Evolutionary conservation across 1,140 invertebrate species (phyloP).

Genomic region (Formica selysi): DNA sequence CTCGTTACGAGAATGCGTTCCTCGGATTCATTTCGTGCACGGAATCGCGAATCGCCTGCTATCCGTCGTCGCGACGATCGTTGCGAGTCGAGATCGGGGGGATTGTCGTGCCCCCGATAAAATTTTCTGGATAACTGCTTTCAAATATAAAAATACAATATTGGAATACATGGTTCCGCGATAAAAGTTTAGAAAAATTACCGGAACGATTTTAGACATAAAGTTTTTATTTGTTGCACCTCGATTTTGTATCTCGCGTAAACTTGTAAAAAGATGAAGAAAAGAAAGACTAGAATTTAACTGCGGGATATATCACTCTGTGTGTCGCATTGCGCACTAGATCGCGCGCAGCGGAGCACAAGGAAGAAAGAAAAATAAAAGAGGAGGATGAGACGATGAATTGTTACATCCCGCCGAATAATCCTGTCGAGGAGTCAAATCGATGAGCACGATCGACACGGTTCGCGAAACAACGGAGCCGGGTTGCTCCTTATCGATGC

Average conservation of each 20-base stretch:
- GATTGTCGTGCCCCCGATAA: not conserved
- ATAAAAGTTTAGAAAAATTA: no score
- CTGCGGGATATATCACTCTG: no score
- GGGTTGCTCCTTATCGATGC: constrained; percentile 83
- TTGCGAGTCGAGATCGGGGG: no score
- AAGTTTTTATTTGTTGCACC: no score
- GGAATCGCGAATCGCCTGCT: constrained; percentile 71
- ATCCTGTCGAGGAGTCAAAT: constrained; percentile 46
- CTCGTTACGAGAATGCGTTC: constrained; percentile 81
- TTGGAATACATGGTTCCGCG: no score
- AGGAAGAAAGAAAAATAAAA: not conserved
- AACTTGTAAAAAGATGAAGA: no score
- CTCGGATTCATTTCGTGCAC: constrained; percentile 82
- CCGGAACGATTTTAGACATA: no score
- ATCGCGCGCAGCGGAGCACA: not conserved
- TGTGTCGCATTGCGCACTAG: no score
- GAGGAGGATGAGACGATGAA: not conserved
- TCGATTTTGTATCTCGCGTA: no score
- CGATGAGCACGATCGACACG: constrained; percentile 60
- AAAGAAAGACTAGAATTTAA: no score
- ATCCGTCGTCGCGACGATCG: not conserved
- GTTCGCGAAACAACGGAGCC: constrained; percentile 41
- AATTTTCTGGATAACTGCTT: not conserved
- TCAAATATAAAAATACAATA: no score
- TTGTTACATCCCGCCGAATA: constrained; percentile 27